Base-by-base conservation (phyloP, 92 coral and sea anemone species). In the Galaxea fascicularis region DNA sequence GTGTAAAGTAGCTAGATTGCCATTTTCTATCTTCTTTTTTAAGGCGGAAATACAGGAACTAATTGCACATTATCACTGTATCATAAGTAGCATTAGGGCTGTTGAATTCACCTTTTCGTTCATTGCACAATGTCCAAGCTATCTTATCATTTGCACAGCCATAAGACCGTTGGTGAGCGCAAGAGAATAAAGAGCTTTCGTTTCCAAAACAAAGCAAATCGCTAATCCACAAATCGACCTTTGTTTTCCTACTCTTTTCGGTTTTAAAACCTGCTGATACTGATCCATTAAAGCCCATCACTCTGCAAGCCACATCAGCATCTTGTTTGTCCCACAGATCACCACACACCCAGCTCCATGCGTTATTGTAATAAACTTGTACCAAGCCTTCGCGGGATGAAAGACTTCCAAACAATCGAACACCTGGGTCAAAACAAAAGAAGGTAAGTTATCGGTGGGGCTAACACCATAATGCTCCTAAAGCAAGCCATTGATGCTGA, bases 271-370 rank as follows among this genome's bases (percentile, higher is more conserved):
- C 17, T 25, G 18, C 22, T 11, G 24, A 28, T 28, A 49, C 17
- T 4, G 75, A 44, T 41, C 54, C 18, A 20, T n/a, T 13, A 14
- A n/a, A 85, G 27, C 84, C 89, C 45, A 85, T 64, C 26, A 75
- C 73, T 44, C 88, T 76, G 28, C 88, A 85, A 29, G 82, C 83
- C 0, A 85, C 88, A 51, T 81, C 71, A 29, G 39, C 60, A 20
- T 74, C 79, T 12, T 28, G 53, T 46, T 45, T 47, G 56, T 26
- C 73, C 88, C 88, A 85, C 45, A 31, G 73, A 31, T 85, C 77
- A 18, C 75, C 65, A 39, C 88, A 85, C 25, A 85, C 83, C 49
- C 71, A 46, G 25, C 88, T 83, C 73, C 74, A 49, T 13, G 59
- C 26, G 10, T 59, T 65, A 8, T 85, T 21, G 31, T 85, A 85